Evolutionary conservation across 2,113 vertebrate genomes (phyloP).

Genomic region (Rhodinocichla rosea): DNA sequence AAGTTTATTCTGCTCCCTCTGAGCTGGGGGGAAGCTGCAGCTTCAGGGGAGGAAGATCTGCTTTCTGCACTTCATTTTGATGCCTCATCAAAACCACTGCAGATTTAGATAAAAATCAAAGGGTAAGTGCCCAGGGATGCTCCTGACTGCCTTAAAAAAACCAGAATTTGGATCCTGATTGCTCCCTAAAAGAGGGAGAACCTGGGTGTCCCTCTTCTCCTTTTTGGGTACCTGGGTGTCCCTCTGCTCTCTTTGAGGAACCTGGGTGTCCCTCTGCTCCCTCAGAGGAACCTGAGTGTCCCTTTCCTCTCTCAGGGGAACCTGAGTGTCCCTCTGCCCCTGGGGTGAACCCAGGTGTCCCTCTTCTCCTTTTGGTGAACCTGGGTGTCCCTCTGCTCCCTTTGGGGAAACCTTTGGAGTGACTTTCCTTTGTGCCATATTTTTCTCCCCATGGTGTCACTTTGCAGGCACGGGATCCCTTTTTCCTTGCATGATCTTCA

Average conservation of each 20-base stretch:
- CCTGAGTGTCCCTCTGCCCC: too few species aligned
- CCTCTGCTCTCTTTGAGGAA: too few species aligned
- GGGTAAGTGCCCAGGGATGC: fast-evolving
- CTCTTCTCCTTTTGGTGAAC: too few species aligned
- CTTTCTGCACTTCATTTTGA: neutral
- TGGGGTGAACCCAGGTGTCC: fast-evolving
- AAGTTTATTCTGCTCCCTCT: neutral
- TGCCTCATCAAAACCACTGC: neutral
- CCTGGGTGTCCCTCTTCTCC: too few species aligned
- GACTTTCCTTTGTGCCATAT: neutral
- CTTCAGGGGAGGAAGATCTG: neutral
- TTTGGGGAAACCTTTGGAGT: neutral
- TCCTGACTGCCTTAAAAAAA: neutral
- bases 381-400: too few species aligned
- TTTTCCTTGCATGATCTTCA: neutral
- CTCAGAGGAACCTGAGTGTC: too few species aligned
- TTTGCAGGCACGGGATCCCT: neutral
- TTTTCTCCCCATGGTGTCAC: fast-evolving
- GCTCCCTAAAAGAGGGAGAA: neutral
- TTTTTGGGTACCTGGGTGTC: fast-evolving
- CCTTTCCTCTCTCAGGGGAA: too few species aligned
- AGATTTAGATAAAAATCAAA: neutral
- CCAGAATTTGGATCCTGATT: neutral
- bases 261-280: too few species aligned
- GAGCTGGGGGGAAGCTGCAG: too few species aligned